phyloP scores from a whole-genome alignment of 2,113 vertebrate genomes.

The Gorsachius goisagi region DNA sequence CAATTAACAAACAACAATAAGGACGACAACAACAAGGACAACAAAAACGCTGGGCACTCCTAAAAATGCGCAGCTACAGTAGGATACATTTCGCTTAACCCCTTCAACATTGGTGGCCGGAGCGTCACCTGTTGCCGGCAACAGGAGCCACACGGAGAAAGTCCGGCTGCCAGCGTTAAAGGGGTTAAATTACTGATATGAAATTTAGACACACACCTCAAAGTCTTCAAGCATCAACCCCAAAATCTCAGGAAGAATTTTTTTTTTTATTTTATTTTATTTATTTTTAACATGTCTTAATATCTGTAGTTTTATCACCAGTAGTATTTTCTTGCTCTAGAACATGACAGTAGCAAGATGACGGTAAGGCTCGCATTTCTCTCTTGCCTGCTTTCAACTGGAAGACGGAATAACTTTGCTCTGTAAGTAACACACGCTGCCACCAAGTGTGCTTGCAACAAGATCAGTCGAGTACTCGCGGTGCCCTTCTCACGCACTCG shows the following conservation, averaged over 20 bases:
- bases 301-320: constrained; percentile 64
- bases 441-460: neutral
- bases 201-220: constrained; percentile 53
- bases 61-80: constrained; percentile 65
- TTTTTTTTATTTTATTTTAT: neutral
- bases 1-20: constrained; percentile 39
- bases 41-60: constrained; percentile 29
- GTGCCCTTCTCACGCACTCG: neutral
- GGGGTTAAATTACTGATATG: constrained; percentile 10
- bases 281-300: constrained; percentile 43
- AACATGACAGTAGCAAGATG: constrained; percentile 63
- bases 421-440: neutral
- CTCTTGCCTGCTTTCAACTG: constrained; percentile 49
- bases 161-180: constrained; percentile 37
- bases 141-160: constrained; percentile 8
- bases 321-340: constrained; percentile 75
- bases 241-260: constrained; percentile 62
- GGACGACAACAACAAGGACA: constrained; percentile 1
- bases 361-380: constrained; percentile 51
- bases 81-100: constrained; percentile 55
- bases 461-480: neutral
- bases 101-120: neutral
- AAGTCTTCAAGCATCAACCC: constrained; percentile 69
- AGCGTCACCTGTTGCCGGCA: constrained; percentile 44
- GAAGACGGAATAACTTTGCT: constrained; percentile 64